A percentile compares a stretch with the other conserved stretches of the same genome.
These are phyloP conservation scores for Strongylocentrotus purpuratus DNA, from an alignment of 35 echinoderm and acorn worm species.

Conservation along the genomic window DNA sequence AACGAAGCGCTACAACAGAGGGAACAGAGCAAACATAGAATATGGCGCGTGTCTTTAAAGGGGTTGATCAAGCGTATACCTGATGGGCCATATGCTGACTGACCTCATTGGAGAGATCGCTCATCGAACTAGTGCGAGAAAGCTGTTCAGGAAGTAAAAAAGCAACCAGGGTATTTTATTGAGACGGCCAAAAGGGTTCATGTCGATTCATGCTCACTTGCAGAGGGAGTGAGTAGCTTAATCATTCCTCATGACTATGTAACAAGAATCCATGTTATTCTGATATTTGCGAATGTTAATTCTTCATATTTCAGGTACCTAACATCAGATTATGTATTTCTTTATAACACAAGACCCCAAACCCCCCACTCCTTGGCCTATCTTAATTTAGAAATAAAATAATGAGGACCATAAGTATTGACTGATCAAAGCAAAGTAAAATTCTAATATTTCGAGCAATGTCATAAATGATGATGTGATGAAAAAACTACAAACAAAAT, in stretches of 20 bases:
- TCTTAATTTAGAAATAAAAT: neutral
- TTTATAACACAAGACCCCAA: neutral
- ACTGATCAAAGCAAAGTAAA: neutral
- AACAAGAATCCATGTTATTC: neutral
- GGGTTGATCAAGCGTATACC: conserved; percentile 22
- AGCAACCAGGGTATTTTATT: conserved; percentile 21
- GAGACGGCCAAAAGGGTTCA: neutral
- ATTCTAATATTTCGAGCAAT: neutral
- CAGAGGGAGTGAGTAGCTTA: neutral
- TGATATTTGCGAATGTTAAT: neutral
- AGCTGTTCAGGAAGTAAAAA: conserved; percentile 61
- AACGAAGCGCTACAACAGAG: neutral
- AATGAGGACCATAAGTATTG: neutral
- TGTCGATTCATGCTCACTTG: neutral
- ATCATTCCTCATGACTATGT: neutral
- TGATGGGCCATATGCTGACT: conserved; percentile 71
- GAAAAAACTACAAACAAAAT: neutral
- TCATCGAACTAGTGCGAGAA: conserved; percentile 93
- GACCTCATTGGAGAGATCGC: conserved; percentile 88
- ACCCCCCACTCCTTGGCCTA: too few species aligned
- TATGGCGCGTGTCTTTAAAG: neutral
- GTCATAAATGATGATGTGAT: neutral
- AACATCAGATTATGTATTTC: neutral
- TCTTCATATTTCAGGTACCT: neutral
- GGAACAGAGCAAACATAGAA: neutral